A percentile compares a stretch with the other conserved stretches of the same genome.
These are phyloP conservation scores for Melieria crassipennis DNA, from an alignment of 2,888 invertebrate genomes.

Conservation along the genomic window DNA sequence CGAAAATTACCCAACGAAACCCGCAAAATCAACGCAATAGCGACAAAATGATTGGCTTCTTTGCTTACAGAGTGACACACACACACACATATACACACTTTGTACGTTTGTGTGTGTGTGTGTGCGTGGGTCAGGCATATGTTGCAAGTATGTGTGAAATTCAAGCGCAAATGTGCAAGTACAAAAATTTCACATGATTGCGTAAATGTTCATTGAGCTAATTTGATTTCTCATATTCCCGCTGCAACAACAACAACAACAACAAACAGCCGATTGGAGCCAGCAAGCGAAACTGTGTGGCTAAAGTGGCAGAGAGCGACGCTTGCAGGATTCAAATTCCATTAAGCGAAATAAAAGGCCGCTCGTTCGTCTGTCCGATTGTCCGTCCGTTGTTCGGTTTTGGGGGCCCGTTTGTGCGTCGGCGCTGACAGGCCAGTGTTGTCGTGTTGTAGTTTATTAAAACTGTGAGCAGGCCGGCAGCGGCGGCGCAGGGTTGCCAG, in stretches of 20 bases:
- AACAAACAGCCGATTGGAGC: not conserved
- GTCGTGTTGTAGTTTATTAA: too few relatives aligned
- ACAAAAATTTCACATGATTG: conserved; percentile 32
- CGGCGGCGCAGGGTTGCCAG: too few relatives aligned
- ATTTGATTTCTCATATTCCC: conserved; percentile 35
- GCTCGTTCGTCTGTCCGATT: too few relatives aligned
- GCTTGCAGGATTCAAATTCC: conserved; percentile 28
- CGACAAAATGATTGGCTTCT: conserved; percentile 10
- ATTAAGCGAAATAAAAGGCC: conserved; percentile 6
- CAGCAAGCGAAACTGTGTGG: not conserved
- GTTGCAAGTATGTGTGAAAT: conserved; percentile 6
- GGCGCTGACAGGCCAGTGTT: too few relatives aligned
- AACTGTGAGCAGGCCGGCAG: too few relatives aligned
- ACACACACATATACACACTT: not conserved
- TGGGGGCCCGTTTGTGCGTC: too few relatives aligned
- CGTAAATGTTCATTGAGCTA: conserved; percentile 35
- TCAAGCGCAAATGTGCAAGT: not conserved
- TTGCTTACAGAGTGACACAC: not conserved
- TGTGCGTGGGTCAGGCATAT: not conserved
- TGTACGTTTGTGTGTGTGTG: not conserved
- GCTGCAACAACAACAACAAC: conserved; percentile 9
- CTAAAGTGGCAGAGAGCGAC: not conserved
- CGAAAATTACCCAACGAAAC: too few relatives aligned
- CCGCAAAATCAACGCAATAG: too few relatives aligned
- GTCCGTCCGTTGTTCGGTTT: too few relatives aligned